Evolutionary conservation across 2,888 invertebrate genomes (phyloP).

Genomic region (Cantharis rufa): DNA sequence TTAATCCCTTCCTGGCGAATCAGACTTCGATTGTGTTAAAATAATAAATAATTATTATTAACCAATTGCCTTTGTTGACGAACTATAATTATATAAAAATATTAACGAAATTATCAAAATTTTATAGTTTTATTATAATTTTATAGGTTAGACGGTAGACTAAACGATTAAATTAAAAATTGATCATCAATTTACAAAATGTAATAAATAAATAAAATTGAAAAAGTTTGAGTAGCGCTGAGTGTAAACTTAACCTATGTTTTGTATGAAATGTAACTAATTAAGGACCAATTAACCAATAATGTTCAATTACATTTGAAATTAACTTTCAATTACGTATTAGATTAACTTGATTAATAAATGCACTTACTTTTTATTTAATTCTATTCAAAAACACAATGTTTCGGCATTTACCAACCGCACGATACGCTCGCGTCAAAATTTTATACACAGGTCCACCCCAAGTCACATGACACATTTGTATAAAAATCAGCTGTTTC

Average conservation of each 20-base stretch:
- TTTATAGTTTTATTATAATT: neutral
- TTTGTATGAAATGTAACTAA: neutral
- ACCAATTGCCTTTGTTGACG: neutral
- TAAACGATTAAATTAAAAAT: too few relatives aligned
- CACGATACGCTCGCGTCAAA: neutral
- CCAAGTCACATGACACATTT: neutral
- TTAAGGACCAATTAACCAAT: neutral
- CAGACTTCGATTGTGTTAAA: neutral
- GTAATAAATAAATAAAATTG: too few relatives aligned
- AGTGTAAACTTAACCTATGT: neutral
- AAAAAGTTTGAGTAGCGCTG: neutral
- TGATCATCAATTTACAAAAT: too few relatives aligned
- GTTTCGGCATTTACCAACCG: neutral
- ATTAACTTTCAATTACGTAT: neutral
- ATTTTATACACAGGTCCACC: neutral
- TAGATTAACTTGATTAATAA: neutral
- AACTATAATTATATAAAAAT: neutral
- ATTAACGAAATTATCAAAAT: too few relatives aligned
- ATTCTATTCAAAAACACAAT: neutral
- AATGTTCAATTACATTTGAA: neutral
- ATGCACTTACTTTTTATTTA: neutral
- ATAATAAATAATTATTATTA: neutral
- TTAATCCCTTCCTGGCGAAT: neutral
- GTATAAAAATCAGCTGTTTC: conserved; percentile 16
- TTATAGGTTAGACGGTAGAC: neutral